Percentiles rank a stretch among this genome's conserved stretches.
phyloP scores from a whole-genome alignment of 2,113 vertebrate species.

The Macrotus californicus region DNA sequence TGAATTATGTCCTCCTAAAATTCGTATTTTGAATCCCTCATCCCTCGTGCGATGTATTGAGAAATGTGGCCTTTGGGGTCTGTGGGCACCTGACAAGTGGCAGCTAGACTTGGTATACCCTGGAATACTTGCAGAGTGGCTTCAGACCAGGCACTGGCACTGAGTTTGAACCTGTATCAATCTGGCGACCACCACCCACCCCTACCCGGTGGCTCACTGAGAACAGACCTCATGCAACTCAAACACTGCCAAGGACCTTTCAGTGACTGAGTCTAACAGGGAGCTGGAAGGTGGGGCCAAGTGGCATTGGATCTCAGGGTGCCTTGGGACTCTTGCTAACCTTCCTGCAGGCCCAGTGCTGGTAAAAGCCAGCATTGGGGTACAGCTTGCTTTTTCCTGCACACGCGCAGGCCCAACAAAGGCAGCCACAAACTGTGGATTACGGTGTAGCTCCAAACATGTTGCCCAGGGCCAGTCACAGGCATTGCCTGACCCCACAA shows the following conservation, averaged over 20 bases:
- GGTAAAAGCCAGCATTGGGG: background rate
- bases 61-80: background rate
- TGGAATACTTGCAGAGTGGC: background rate
- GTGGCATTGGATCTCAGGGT: background rate
- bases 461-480: background rate
- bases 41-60: background rate
- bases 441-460: background rate
- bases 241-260: background rate
- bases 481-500: background rate
- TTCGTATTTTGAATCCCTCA: background rate
- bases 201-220: background rate
- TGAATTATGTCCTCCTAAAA: background rate
- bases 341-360: background rate
- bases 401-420: background rate
- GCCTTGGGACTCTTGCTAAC: background rate
- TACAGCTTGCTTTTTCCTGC: background rate
- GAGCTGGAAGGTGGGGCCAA: background rate
- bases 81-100: background rate
- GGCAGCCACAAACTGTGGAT: background rate
- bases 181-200: background rate
- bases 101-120: background rate
- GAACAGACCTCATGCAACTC: background rate
- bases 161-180: background rate
- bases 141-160: background rate
- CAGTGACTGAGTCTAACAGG: background rate